Base-by-base conservation (phyloP, 2,797 vertebrate genomes). In the Notolepis coatsorum region DNA sequence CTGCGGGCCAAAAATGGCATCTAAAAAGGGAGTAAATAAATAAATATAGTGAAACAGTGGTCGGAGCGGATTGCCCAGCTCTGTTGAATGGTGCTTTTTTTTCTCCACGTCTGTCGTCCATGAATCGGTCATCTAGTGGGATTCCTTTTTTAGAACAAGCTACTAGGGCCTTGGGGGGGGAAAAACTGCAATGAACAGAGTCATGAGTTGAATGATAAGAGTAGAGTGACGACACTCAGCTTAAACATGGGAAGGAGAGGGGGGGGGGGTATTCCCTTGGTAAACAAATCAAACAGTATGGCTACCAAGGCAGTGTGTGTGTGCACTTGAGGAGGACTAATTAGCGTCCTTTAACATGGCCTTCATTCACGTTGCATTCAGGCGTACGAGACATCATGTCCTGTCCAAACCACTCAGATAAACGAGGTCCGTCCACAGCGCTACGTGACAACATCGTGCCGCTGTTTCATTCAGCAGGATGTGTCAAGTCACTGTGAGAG, bases 331-430 rank as follows among this genome's bases (percentile, higher is more conserved):
- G 68, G 73, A 79, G 65, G 57, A 68, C 61, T 86, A 87, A 88
- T 88, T 84, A 85, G 64, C 74, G 62, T 28, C 50, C 66, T 65
- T 84, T 52, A 71, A 57, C 60, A 28, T 79, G 76, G 84, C 76
- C 78, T 68, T 72, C 59, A 68, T 85, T 84, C 87, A 84, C 81
- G 76, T 70, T 71, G 78, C 78, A 86, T 88, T 90, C 82, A 84
- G 73, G 66, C 68, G 61, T 73, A 73, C 77, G 79, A 75, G 78
- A 80, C 70, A 62, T 69, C 54, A 68, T 56, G 55, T 57, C 50
- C 62, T 41, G 62, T 39, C 65, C 65, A 74, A 77, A 72, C 62
- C 68, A 69, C 69, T 68, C 61, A 17, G 63, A 61, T 68, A 71
- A 78, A 71, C 78, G 54, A 53, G 51, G 51, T 66, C 62, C 53